These are phyloP conservation scores for Drosophila kurseongensis DNA, from an alignment of 1,140 invertebrate genomes.

Conservation along the genomic window DNA sequence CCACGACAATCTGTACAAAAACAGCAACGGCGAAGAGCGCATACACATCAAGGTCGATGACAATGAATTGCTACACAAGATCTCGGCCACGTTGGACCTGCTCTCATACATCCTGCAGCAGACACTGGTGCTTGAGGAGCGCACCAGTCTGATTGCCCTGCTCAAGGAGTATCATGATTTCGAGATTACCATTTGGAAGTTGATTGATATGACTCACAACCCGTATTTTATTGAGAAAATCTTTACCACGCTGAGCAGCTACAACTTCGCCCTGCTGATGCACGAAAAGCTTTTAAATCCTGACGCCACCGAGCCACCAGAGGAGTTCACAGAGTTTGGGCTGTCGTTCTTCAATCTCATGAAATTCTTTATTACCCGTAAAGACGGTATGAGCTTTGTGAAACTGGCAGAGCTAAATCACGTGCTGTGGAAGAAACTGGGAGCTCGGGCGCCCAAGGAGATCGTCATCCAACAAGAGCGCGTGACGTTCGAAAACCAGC, in stretches of 20 bases:
- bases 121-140: constrained; percentile 70
- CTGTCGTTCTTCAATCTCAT: constrained; percentile 85
- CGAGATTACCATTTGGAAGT: constrained; percentile 77
- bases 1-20: constrained; percentile 80
- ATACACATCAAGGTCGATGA: constrained; percentile 85
- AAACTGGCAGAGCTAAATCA: constrained; percentile 83
- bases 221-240: constrained; percentile 65
- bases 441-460: constrained; percentile 65
- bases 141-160: constrained; percentile 61
- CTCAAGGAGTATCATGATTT: constrained; percentile 67
- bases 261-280: constrained; percentile 66
- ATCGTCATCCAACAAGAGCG: constrained; percentile 79
- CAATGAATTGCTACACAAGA: constrained; percentile 85
- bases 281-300: constrained; percentile 70
- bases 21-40: constrained; percentile 39
- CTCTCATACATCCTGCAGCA: constrained; percentile 81
- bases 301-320: constrained; percentile 47
- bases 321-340: constrained; percentile 78
- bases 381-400: constrained; percentile 69
- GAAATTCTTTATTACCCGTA: constrained; percentile 85
- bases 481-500: constrained; percentile 86
- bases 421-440: constrained; percentile 79
- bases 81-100: constrained; percentile 86
- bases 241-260: constrained; percentile 56
- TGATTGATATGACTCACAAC: constrained; percentile 75